Evolutionary conservation across 2,888 invertebrate species (phyloP), one percentile per base, ranked within the genome.

Genomic region (Ischnura elegans): DNA sequence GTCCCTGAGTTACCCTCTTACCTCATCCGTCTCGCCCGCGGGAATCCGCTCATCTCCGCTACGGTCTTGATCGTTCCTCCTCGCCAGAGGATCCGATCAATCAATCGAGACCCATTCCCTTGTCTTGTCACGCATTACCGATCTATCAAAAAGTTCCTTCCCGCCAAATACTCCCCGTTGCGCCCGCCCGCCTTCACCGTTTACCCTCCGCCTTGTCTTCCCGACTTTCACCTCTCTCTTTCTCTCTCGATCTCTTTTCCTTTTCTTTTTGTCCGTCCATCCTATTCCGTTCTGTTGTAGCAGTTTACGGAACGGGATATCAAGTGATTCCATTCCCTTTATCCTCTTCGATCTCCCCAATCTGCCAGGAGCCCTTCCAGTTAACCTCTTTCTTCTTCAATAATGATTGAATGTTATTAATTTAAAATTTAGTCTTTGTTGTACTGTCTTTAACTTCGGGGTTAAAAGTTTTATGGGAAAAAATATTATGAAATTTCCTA

Each of bases 81-180:
- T 61, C 90, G 21, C 43, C 90, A 61, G 43, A 90, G 19, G 90
- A 66, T 90, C 90, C 42, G 61, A 90, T 90, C 90, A 90, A 90
- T 90, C 61, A 61, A 90, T 90, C 61, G 43, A 46, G 86, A 36
- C 86, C 86, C 86, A 61, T 61, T 90, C 90, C 61, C 90, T 90
- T 90, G 87, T 87, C 87, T 87, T 87, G 61, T 90, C 90, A 90
- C 61, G 90, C 61, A 90, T 90, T 90, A 90, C 43, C 55, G 55
- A 55, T 61, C 90, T 90, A 76, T 76, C 76, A 76, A 76, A 51
- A 76, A 76, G 76, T 76, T 76, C 76, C 76, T 76, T 76, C 55
- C 90, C 43, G 90, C 55, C 55, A 55, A 43, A 43, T 90, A 43
- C 90, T 36, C 61, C 61, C 90, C 55, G 21, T 43, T n/a, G n/a